Percentiles rank a stretch among this genome's conserved stretches.
phyloP scores from a whole-genome alignment of 2,113 vertebrate species.

The Hylia prasina region DNA sequence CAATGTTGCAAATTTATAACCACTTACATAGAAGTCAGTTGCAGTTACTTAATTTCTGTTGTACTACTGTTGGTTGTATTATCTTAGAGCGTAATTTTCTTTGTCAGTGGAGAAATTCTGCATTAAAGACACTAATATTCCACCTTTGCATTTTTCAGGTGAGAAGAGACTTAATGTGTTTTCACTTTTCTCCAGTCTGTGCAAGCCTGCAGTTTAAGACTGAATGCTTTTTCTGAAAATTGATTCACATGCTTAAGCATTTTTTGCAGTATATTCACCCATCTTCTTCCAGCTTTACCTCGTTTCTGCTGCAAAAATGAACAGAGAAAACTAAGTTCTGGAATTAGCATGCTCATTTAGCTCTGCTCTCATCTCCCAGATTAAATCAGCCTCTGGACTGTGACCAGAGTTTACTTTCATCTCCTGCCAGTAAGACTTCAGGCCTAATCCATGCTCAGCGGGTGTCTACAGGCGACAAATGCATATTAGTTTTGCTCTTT shows the following conservation, averaged over 20 bases:
- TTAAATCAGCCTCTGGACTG: conserved; percentile 1
- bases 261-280: background rate
- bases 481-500: background rate
- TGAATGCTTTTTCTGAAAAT: background rate
- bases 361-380: background rate
- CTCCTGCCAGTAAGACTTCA: background rate
- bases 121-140: background rate
- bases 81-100: background rate
- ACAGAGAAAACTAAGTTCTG: background rate
- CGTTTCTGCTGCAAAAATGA: background rate
- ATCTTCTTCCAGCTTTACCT: background rate
- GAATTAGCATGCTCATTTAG: background rate
- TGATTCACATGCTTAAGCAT: background rate
- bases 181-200: background rate
- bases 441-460: background rate
- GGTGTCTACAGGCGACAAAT: background rate
- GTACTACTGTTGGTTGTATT: background rate
- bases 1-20: background rate
- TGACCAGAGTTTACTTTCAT: conserved; percentile 20
- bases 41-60: background rate
- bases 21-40: background rate
- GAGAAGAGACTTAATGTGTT: background rate
- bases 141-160: background rate
- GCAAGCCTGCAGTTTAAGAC: background rate
- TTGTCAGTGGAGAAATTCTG: background rate